These are phyloP conservation scores for Alloscopus bannaensis DNA, from an alignment of 2,888 invertebrate species.

Conservation along the genomic window DNA sequence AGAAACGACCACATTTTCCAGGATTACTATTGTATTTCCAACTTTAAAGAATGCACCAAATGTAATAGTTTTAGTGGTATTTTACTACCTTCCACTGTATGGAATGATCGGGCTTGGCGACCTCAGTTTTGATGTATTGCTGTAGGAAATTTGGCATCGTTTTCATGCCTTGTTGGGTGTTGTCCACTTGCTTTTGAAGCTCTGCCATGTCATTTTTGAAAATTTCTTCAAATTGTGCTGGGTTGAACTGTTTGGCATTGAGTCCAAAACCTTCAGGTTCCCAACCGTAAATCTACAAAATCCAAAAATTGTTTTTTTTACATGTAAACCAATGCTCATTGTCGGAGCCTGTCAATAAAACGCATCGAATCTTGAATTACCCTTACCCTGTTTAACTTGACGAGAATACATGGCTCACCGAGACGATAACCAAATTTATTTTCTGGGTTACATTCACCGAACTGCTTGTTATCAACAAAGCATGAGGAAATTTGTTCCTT, in stretches of 20 bases:
- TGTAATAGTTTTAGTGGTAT: no score
- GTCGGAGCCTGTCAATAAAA: no score
- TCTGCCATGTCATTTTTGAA: constrained; percentile 73
- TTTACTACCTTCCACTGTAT: constrained; percentile 37
- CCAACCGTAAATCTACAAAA: constrained; percentile 88
- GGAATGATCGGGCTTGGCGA: constrained; percentile 23
- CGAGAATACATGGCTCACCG: constrained; percentile 95
- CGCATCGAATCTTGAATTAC: no score
- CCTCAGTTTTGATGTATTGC: constrained; percentile 48
- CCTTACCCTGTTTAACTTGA: constrained; percentile 90
- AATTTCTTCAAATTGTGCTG: constrained; percentile 35
- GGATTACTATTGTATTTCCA: no score
- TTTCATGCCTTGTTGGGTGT: constrained; percentile 49
- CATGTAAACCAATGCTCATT: neutral
- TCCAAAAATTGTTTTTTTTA: neutral
- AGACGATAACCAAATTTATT: constrained; percentile 91
- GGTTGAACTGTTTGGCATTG: constrained; percentile 78
- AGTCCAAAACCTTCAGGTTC: constrained; percentile 79
- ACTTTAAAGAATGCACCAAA: neutral
- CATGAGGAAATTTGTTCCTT: constrained; percentile 50
- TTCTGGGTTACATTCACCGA: constrained; percentile 85
- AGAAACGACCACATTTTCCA: neutral
- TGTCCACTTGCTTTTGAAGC: constrained; percentile 37
- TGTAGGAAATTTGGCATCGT: constrained; percentile 61
- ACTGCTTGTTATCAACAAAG: constrained; percentile 74